phyloP scores from a whole-genome alignment of 2,888 invertebrate genomes.

The Meteorus colon region DNA sequence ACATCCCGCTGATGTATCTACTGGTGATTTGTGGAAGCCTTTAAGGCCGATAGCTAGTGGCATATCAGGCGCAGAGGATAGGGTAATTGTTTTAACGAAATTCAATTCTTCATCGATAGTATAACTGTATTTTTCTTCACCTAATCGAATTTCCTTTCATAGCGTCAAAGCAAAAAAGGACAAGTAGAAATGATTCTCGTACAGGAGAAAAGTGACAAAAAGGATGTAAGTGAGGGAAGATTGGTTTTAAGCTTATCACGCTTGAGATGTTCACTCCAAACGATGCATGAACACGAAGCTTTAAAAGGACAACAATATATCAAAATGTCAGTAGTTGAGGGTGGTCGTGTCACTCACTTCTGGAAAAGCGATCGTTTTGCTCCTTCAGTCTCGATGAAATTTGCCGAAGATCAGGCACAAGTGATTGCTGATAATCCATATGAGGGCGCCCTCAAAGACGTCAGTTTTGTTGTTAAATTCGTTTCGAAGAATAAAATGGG shows the following conservation, averaged over 20 bases:
- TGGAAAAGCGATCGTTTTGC: conserved; percentile 86
- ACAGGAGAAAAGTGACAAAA: conserved; percentile 77
- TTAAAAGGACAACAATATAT: conserved; percentile 83
- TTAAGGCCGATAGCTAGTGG: conserved; percentile 81
- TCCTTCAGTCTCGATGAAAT: conserved; percentile 85
- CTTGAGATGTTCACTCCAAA: conserved; percentile 80
- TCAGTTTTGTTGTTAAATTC: conserved; percentile 80
- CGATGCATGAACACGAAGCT: conserved; percentile 83
- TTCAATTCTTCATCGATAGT: no score
- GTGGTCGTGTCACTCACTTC: conserved; percentile 75
- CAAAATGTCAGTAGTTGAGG: conserved; percentile 84
- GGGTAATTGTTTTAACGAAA: conserved; percentile 70
- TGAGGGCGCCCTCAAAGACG: conserved; percentile 78
- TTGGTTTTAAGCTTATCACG: conserved; percentile 79
- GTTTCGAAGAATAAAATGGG: conserved; percentile 81
- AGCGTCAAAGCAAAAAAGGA: conserved; percentile 82
- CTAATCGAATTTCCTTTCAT: conserved; percentile 48
- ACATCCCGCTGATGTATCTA: conserved; percentile 76
- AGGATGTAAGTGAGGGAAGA: conserved; percentile 80
- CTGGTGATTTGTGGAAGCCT: conserved; percentile 83
- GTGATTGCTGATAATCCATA: conserved; percentile 78
- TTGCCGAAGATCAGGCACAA: conserved; percentile 80
- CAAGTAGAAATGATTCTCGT: conserved; percentile 80
- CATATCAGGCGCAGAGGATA: conserved; percentile 75
- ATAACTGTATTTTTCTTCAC: not conserved